Conservation (phyloP, 2,113 vertebrate species). For the Pristiophorus japonicus region DNA sequence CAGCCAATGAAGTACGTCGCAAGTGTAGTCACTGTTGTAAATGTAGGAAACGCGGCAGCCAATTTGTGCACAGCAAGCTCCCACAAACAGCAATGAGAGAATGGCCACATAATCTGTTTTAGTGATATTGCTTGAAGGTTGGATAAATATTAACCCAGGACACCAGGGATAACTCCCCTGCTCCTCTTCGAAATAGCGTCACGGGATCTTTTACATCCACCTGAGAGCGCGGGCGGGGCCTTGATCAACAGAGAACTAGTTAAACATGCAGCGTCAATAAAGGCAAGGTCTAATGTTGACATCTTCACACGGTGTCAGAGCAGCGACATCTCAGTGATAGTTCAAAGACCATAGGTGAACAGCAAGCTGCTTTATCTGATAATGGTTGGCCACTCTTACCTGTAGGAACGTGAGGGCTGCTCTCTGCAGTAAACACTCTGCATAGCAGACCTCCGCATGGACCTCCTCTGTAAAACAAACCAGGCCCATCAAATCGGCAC, state of each 20-base stretch:
- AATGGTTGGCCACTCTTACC: slow-evolving; percentile 42
- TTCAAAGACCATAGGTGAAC: no score
- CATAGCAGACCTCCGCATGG: slow-evolving; percentile 70
- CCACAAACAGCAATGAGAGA: background rate
- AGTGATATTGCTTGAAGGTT: background rate
- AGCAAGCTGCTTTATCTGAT: background rate
- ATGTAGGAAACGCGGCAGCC: background rate
- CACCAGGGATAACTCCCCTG: background rate
- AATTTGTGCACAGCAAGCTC: background rate
- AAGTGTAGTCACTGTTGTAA: background rate
- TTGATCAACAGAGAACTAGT: background rate
- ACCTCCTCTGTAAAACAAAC: slow-evolving; percentile 57
- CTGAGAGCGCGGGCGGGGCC: background rate
- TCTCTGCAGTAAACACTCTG: slow-evolving; percentile 70
- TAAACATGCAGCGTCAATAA: background rate
- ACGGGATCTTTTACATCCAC: background rate
- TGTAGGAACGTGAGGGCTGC: slow-evolving; percentile 73
- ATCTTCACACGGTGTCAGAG: no score
- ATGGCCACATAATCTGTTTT: background rate
- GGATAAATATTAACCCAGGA: background rate
- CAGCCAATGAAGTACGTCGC: background rate
- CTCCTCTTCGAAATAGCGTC: background rate
- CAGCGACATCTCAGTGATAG: no score
- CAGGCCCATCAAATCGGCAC: background rate
- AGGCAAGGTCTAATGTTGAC: background rate